Base-by-base conservation (phyloP, 1,140 invertebrate species). In the Chionoecetes opilio region DNA sequence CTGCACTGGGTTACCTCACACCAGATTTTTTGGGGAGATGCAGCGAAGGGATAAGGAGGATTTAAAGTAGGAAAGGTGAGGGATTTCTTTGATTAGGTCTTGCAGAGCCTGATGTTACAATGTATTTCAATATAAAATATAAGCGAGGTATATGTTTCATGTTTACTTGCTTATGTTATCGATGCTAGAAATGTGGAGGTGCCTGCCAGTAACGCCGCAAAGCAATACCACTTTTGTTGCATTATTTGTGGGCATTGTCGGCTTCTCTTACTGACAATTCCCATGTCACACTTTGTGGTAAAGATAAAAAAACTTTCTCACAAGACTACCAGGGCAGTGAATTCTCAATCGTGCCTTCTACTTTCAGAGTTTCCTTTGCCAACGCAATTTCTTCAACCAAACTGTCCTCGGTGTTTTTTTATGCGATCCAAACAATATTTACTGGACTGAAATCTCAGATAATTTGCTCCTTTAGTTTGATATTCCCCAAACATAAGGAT, bases 321-420 rank as follows among this genome's bases (percentile, higher is more conserved):
- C 63, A 75, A n/a, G 21, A 75, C 63, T 75, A 75, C 21, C 63
- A n/a, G 63, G 21, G 63, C 63, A 26, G 63, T 75, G n/a, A 75
- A 75, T 75, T n/a, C 21, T 75, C 21, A 21, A n/a, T 26, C 63
- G 63, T 75, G 63, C 21, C 63, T 75, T n/a, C 63, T 75, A 26
- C 63, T 75, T n/a, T 75, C n/a, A 5, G 63, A 75, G 63, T 75
- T 75, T 75, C 63, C 63, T n/a, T 75, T 26, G n/a, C n/a, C 63
- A 6, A 75, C 63, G n/a, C 63, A 75, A n/a, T 75, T 3, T 5
- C 63, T 17, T 75, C 26, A 75, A 17, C 63, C n/a, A n/a, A 75
- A 75, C n/a, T 75, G 26, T 75, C 63, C 63, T n/a, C 63, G 63
- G 63, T 26, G n/a, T 75, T 75, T 75, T 75, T 75, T 75, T 75